These are phyloP conservation scores for Augochlorella aurata DNA, from an alignment of 2,888 invertebrate species.

Conservation along the genomic window DNA sequence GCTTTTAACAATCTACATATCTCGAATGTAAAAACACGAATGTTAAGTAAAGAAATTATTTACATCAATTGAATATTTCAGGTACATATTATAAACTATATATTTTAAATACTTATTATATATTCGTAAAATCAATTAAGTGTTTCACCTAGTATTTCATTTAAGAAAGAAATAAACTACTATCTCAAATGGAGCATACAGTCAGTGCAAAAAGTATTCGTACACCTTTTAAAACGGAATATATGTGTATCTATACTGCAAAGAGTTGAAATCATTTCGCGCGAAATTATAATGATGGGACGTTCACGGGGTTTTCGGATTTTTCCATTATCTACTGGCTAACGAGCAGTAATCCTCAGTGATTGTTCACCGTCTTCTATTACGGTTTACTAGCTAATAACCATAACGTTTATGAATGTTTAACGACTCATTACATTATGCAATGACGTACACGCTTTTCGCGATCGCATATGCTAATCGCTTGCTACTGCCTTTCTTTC, in stretches of 20 bases:
- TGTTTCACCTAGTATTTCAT: too few relatives aligned
- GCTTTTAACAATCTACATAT: too few relatives aligned
- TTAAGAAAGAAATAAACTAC: too few relatives aligned
- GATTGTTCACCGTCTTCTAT: neutral
- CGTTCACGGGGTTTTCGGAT: neutral
- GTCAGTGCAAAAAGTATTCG: too few relatives aligned
- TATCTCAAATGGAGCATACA: too few relatives aligned
- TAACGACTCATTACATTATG: conserved; percentile 13
- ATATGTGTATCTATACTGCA: neutral
- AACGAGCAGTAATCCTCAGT: neutral
- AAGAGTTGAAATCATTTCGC: neutral
- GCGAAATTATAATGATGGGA: neutral
- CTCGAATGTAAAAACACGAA: too few relatives aligned
- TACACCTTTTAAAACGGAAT: too few relatives aligned
- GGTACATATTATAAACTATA: too few relatives aligned
- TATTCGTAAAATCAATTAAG: too few relatives aligned
- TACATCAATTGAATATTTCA: too few relatives aligned
- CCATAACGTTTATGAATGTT: conserved; percentile 17
- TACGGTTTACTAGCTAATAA: conserved; percentile 7
- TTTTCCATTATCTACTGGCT: neutral
- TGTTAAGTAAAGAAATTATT: too few relatives aligned
- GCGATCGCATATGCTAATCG: neutral
- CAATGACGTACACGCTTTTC: conserved; percentile 1
- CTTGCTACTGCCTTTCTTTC: neutral
- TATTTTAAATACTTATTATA: too few relatives aligned